These are phyloP conservation scores for Anser brachyrhynchus DNA, from an alignment of 2,113 vertebrate species.

Conservation along the genomic window DNA sequence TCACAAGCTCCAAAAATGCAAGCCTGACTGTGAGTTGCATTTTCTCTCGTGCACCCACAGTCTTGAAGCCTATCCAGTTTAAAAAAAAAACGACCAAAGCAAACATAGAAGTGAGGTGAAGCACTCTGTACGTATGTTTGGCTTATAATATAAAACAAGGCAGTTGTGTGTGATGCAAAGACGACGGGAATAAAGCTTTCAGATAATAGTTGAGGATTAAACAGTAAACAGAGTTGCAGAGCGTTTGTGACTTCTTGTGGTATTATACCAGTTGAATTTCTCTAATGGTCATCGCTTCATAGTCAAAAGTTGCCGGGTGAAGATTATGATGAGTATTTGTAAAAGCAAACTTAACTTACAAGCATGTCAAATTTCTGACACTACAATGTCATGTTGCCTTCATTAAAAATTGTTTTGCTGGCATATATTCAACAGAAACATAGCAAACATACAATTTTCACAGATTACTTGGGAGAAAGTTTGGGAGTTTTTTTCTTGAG, in stretches of 20 bases:
- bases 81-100: not conserved
- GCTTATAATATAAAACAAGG: not conserved
- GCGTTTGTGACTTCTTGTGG: not conserved
- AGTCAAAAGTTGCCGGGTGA: not conserved
- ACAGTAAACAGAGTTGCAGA: not conserved
- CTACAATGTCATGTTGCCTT: not conserved
- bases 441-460: rapidly evolving
- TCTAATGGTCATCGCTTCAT: not conserved
- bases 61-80: not conserved
- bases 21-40: not conserved
- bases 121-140: rapidly evolving
- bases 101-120: not conserved
- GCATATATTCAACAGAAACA: not conserved
- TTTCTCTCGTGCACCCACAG: too few relatives aligned
- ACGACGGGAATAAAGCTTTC: not conserved
- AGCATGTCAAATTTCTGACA: not conserved
- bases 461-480: not conserved
- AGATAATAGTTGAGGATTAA: not conserved
- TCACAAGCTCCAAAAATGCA: not conserved
- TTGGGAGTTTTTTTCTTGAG: not conserved
- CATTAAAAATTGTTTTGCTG: not conserved
- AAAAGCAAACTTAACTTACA: not conserved
- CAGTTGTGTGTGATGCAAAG: not conserved
- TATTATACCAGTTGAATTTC: not conserved
- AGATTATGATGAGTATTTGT: not conserved